phyloP scores from a whole-genome alignment of 2,888 invertebrate genomes.

The Chloroclystis v-ata region DNA sequence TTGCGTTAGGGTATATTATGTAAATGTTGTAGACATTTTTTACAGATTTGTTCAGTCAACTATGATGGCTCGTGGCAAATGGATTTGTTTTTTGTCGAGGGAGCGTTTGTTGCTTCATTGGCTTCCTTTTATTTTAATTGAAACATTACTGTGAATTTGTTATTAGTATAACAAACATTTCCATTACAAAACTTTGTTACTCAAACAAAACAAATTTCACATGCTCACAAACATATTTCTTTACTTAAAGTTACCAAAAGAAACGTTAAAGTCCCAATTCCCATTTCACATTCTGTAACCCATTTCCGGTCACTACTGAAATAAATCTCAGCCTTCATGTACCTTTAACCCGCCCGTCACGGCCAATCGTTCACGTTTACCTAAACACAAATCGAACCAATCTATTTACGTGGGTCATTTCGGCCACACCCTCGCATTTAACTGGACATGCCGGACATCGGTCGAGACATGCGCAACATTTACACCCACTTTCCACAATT shows the following conservation, averaged over 20 bases:
- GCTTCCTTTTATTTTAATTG: slow-evolving; percentile 23
- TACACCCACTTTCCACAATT: slow-evolving; percentile 46
- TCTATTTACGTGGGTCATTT: slow-evolving; percentile 45
- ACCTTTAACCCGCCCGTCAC: slow-evolving; percentile 26
- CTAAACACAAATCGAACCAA: slow-evolving; percentile 53
- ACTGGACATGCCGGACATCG: slow-evolving; percentile 67
- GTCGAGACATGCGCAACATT: slow-evolving; percentile 64
- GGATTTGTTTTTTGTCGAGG: slow-evolving; percentile 43
- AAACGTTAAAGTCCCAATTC: too few relatives aligned
- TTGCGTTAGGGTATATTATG: slow-evolving; percentile 72
- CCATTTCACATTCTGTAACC: too few relatives aligned
- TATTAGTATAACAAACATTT: not conserved
- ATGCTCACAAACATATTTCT: too few relatives aligned
- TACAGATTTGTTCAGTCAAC: slow-evolving; percentile 50
- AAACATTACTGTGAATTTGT: not conserved
- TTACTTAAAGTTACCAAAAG: too few relatives aligned
- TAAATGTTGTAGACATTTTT: slow-evolving; percentile 68
- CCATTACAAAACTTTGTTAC: too few relatives aligned
- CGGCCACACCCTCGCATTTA: slow-evolving; percentile 59
- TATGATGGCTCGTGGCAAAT: slow-evolving; percentile 69
- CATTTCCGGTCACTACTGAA: too few relatives aligned
- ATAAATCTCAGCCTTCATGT: not conserved
- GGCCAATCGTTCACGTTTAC: slow-evolving; percentile 30
- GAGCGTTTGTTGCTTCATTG: slow-evolving; percentile 29
- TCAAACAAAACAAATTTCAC: too few relatives aligned